Evolutionary conservation across 2,113 vertebrate species (phyloP).

Genomic region (Plotosus lineatus): DNA sequence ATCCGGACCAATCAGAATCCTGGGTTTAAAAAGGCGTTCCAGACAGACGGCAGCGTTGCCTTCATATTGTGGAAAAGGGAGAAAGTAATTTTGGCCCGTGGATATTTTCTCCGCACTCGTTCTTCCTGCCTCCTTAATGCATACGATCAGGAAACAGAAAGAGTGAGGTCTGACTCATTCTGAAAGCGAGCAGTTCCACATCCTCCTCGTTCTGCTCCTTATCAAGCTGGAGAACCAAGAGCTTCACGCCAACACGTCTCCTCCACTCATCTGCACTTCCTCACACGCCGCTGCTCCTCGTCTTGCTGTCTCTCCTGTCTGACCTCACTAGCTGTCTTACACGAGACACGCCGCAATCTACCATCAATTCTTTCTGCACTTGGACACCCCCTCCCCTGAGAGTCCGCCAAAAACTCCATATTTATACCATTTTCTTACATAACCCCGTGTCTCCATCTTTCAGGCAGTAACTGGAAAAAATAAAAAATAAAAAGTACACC

Average conservation of each 20-base stretch:
- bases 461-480: slow-evolving; percentile 26
- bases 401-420: slow-evolving; percentile 5
- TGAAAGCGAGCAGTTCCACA: slow-evolving; percentile 28
- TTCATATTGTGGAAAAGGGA: background rate
- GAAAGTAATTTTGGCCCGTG: background rate
- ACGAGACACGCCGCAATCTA: slow-evolving; percentile 12
- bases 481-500: slow-evolving; percentile 18
- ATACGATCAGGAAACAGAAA: slow-evolving; percentile 32
- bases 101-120: slow-evolving; percentile 12
- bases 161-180: slow-evolving; percentile 20
- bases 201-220: slow-evolving; percentile 37
- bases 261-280: slow-evolving; percentile 70
- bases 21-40: background rate
- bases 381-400: background rate
- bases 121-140: slow-evolving; percentile 13
- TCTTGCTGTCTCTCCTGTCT: slow-evolving; percentile 63
- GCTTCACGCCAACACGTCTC: slow-evolving; percentile 44
- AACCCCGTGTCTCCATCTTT: slow-evolving; percentile 14
- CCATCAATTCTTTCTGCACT: slow-evolving; percentile 39
- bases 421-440: slow-evolving; percentile 17
- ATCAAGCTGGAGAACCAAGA: slow-evolving; percentile 43
- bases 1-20: background rate
- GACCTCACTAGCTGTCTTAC: slow-evolving; percentile 63
- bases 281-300: slow-evolving; percentile 67
- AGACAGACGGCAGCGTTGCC: background rate